Evolutionary conservation across 2,113 vertebrate species (phyloP).

Genomic region (Clarias macrocephalus): DNA sequence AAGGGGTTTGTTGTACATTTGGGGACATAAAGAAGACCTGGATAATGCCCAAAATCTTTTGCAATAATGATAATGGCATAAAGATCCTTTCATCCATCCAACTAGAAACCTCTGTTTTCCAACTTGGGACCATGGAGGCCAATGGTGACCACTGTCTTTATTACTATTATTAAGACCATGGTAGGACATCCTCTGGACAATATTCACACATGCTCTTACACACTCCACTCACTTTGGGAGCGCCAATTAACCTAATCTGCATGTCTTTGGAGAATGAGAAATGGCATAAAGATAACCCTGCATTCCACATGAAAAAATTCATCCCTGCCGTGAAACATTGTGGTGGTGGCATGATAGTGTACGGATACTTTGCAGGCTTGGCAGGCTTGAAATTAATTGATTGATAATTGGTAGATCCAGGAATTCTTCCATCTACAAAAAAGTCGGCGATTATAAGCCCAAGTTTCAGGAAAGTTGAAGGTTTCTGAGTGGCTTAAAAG

Average conservation of each 20-base stretch:
- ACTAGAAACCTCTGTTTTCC: too few species aligned
- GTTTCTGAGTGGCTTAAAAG: not conserved
- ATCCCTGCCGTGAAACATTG: not conserved
- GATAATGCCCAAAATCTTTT: not conserved
- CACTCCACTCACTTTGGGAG: too few species aligned
- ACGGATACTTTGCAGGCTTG: not conserved
- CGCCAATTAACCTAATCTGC: too few species aligned
- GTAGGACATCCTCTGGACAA: too few species aligned
- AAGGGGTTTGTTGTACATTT: not conserved
- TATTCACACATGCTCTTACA: too few species aligned
- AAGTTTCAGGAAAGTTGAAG: not conserved
- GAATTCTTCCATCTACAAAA: not conserved
- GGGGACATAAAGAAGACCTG: not conserved
- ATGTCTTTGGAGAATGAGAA: too few species aligned
- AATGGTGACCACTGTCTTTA: too few species aligned
- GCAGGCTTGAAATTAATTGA: not conserved
- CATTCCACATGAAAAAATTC: not conserved
- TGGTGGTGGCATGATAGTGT: not conserved
- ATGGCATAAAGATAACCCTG: not conserved
- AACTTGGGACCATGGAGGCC: too few species aligned
- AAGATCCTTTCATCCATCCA: too few species aligned
- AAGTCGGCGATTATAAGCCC: not conserved
- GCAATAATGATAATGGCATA: not conserved
- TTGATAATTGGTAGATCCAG: not conserved
- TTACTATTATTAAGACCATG: too few species aligned